These are phyloP conservation scores for Fringilla coelebs DNA, from an alignment of 2,797 vertebrate species.

Conservation along the genomic window DNA sequence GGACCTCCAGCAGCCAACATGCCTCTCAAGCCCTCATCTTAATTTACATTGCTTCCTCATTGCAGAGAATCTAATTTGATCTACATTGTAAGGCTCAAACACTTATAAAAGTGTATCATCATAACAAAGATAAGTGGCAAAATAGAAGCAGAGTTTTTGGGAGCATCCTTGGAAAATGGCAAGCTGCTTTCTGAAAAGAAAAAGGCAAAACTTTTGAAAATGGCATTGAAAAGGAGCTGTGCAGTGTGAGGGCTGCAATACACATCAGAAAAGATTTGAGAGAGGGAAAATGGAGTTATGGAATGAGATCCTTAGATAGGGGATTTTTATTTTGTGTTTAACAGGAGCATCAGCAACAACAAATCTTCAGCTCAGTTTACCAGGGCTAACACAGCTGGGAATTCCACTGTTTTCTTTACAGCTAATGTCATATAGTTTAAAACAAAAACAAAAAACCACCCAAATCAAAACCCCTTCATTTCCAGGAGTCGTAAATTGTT, in stretches of 20 bases:
- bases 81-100: not conserved
- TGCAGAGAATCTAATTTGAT: not conserved
- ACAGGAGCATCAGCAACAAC: not conserved
- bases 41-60: not conserved
- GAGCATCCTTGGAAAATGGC: not conserved
- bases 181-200: not conserved
- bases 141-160: not conserved
- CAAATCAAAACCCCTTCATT: constrained; percentile 12
- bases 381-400: not conserved
- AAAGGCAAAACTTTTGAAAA: not conserved
- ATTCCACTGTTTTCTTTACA: constrained; percentile 17
- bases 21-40: not conserved
- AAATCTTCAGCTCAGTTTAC: not conserved
- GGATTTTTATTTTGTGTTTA: not conserved
- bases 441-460: not conserved
- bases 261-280: not conserved
- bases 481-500: constrained; percentile 1
- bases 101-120: not conserved
- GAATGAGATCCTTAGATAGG: not conserved
- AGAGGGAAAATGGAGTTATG: not conserved
- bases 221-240: not conserved
- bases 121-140: not conserved
- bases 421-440: not conserved
- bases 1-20: not conserved
- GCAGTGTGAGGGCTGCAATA: not conserved